Evolutionary conservation across 2,797 vertebrate species (phyloP).

Genomic region (Glyptemys insculpta): DNA sequence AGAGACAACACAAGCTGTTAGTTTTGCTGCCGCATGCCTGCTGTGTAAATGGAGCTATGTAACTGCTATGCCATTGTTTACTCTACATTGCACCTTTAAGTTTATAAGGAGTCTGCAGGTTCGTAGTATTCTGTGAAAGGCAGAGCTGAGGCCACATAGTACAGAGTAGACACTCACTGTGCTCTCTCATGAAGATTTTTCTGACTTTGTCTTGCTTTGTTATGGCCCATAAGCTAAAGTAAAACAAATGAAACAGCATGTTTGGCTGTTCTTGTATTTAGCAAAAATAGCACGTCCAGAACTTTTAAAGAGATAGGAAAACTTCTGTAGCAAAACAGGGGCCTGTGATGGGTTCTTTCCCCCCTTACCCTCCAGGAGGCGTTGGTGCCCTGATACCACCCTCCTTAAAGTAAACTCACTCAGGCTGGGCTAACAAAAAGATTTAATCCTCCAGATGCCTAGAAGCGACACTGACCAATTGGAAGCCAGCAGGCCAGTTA

Average conservation of each 20-base stretch:
- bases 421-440: background rate
- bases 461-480: background rate
- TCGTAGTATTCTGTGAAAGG: background rate
- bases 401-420: background rate
- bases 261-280: background rate
- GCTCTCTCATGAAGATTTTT: background rate
- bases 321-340: background rate
- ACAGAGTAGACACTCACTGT: background rate
- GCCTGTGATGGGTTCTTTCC: background rate
- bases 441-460: background rate
- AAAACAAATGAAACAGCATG: background rate
- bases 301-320: background rate
- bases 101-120: background rate
- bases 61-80: background rate
- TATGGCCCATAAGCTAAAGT: background rate
- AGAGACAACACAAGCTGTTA: background rate
- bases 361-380: background rate
- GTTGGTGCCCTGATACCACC: background rate
- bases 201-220: background rate
- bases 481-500: background rate
- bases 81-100: background rate
- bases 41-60: background rate
- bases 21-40: accelerated
- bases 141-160: background rate
- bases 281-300: accelerated